phyloP scores from a whole-genome alignment of 2,113 vertebrate species.

The Tylochromis polylepis region DNA sequence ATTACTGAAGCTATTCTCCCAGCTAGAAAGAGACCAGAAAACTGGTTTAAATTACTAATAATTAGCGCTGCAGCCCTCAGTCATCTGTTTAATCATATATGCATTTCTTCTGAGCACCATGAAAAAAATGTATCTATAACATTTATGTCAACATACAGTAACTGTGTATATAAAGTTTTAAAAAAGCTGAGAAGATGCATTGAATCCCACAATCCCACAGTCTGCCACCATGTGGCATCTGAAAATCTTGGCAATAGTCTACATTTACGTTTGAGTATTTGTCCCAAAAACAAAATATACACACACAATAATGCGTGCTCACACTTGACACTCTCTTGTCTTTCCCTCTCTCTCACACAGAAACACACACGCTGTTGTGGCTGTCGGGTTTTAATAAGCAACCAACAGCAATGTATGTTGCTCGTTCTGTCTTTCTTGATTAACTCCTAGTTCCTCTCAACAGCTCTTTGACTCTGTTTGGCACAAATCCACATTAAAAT shows the following conservation, averaged over 20 bases:
- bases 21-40: background rate
- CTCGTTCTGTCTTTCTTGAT: background rate
- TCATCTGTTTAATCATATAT: background rate
- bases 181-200: background rate
- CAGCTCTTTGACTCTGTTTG: constrained; percentile 14
- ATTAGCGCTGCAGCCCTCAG: background rate
- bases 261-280: background rate
- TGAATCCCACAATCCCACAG: background rate
- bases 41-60: background rate
- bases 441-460: background rate
- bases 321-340: background rate
- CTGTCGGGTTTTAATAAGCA: constrained; percentile 37
- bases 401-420: background rate
- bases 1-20: background rate
- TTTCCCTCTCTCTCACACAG: background rate
- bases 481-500: constrained; percentile 12
- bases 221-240: background rate
- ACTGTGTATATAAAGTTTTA: background rate
- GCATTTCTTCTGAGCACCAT: background rate
- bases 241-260: background rate
- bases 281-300: background rate
- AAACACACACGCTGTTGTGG: background rate
- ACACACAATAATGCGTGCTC: background rate
- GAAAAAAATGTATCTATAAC: background rate
- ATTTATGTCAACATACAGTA: background rate